Percentiles rank a stretch among this genome's conserved stretches.
These are phyloP conservation scores for Clepsis dumicolana DNA, from an alignment of 2,888 invertebrate species.

Conservation along the genomic window DNA sequence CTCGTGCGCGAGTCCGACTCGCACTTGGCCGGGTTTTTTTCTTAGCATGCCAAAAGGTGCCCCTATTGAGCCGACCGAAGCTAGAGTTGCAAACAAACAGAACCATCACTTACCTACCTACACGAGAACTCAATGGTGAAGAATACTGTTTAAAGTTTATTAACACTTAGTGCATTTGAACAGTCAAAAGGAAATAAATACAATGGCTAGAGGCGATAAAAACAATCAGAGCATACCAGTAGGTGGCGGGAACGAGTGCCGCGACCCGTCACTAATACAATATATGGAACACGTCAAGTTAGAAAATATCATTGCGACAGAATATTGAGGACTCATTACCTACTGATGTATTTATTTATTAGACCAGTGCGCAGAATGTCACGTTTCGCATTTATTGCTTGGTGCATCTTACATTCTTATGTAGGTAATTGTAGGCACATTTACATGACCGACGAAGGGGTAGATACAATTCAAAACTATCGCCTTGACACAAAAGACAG, in stretches of 20 bases:
- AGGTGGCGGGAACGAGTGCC: conserved; percentile 53
- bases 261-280: conserved; percentile 71
- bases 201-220: conserved; percentile 46
- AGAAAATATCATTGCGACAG: conserved; percentile 48
- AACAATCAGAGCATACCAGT: conserved; percentile 57
- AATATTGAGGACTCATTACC: conserved; percentile 34
- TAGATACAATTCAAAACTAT: no score
- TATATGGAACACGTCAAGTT: conserved; percentile 67
- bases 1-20: no score
- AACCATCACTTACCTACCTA: no score
- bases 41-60: no score
- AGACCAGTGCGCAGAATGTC: background rate
- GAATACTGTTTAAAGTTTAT: background rate
- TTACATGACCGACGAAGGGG: no score
- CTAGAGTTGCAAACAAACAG: no score
- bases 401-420: background rate
- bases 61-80: no score
- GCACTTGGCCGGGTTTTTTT: no score
- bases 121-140: background rate
- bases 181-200: conserved; percentile 42
- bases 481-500: no score
- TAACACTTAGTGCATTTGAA: conserved; percentile 29
- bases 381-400: background rate
- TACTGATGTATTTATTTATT: conserved; percentile 13
- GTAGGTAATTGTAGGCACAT: no score